Evolutionary conservation across 1,140 invertebrate species (phyloP), one percentile per base, ranked within the genome.

Genomic region (Neodiprion lecontei): DNA sequence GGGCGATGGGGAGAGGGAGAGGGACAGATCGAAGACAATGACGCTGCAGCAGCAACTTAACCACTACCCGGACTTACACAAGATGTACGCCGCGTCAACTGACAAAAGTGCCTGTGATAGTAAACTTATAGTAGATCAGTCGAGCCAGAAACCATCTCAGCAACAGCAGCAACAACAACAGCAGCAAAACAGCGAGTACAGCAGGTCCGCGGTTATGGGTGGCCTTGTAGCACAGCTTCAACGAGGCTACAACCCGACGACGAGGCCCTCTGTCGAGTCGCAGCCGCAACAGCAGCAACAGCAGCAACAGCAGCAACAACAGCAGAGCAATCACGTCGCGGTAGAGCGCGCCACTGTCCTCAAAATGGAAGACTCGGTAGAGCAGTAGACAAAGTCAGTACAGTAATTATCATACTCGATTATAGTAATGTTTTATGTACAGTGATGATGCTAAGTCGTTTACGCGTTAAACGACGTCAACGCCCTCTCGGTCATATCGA

Each of bases 91-190:
- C 85, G 86, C 85, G 82, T 86, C 87, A 87, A 88, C 84, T 87
- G 87, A 89, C 80, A 89, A 89, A 88, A 89, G 88, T 89, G 88
- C 88, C 88, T 89, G 88, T 89, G 88, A 89, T 89, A 89, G 86
- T 88, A 89, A 88, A 84, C 87, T 88, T 89, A 86, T 87, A 88
- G 84, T 89, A 86, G 87, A 88, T 85, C 87, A 88, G 87, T 87
- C 87, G 84, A 88, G 86, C 85, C 87, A 88, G 86, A 88, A 88
- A 81, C 87, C 83, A 86, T 87, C 87, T 76, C 86, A 84, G 77
- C 67, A 17, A 17, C 67, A 68, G 67, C 67, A 68, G 28, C 67
- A 68, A 17, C 67, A 68, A 4, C 67, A 68, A 1, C 67, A 40
- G 28, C 67, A 75, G 14, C 72, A 77, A 49, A 48, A 79, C 40